Evolutionary conservation across 2,797 vertebrate species (phyloP).

Genomic region (Rhincodon typus): DNA sequence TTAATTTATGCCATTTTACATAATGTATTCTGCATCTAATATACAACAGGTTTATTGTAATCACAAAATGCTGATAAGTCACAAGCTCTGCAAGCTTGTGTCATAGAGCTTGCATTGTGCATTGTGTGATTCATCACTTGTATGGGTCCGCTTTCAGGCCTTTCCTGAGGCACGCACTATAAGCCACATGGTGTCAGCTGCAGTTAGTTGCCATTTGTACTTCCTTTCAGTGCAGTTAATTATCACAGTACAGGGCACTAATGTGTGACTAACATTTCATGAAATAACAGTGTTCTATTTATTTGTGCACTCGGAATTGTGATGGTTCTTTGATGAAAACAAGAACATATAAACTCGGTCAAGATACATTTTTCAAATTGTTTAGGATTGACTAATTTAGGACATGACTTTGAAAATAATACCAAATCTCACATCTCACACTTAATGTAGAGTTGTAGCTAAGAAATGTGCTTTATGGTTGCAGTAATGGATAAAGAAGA

Average conservation of each 20-base stretch:
- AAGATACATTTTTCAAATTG: slow-evolving; percentile 10
- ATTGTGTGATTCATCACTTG: not conserved
- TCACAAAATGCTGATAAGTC: slow-evolving; percentile 3
- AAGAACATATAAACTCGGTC: not conserved
- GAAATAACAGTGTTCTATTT: not conserved
- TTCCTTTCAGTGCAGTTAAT: slow-evolving; percentile 15
- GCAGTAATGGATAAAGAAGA: not conserved
- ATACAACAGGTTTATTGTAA: slow-evolving; percentile 27
- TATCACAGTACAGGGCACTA: not conserved
- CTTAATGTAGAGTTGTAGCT: not conserved
- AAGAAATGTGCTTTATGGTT: not conserved
- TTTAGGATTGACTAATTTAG: not conserved
- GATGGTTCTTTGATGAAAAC: not conserved
- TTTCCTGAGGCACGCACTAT: not conserved
- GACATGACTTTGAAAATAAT: not conserved
- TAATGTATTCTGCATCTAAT: slow-evolving; percentile 21
- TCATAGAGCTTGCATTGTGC: slow-evolving; percentile 32
- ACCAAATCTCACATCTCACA: too few relatives aligned
- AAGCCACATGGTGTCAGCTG: slow-evolving; percentile 22
- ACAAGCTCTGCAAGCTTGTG: slow-evolving; percentile 25
- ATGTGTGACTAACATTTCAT: not conserved
- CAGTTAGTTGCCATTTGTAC: not conserved
- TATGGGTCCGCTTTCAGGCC: not conserved
- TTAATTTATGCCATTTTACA: not conserved
- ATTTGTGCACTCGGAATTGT: not conserved